Evolutionary conservation across 2,888 invertebrate species (phyloP).

Genomic region (Cheilosia urbana): DNA sequence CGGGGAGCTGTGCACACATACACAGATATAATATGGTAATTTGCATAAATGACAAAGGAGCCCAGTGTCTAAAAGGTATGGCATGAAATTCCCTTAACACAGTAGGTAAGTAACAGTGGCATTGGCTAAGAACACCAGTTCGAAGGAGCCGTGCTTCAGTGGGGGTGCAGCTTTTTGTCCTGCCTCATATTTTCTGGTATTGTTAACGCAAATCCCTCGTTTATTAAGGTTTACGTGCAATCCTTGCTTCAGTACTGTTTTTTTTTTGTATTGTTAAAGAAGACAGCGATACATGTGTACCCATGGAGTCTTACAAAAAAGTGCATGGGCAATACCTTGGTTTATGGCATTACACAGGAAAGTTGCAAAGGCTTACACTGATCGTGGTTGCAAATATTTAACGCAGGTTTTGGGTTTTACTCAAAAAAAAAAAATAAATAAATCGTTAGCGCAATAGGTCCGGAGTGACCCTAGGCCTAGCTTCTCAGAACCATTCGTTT

Average conservation of each 20-base stretch:
- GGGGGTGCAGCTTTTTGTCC: conserved; percentile 1
- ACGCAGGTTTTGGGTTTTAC: not conserved
- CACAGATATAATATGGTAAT: conserved; percentile 65
- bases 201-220: conserved; percentile 29
- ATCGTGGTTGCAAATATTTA: too few species aligned
- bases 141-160: not conserved
- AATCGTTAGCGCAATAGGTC: too few species aligned
- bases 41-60: conserved; percentile 67
- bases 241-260: conserved; percentile 33
- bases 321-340: not conserved
- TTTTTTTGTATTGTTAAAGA: not conserved
- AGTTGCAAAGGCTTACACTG: too few species aligned
- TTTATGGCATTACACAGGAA: not conserved
- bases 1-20: conserved; percentile 50
- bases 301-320: not conserved
- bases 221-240: conserved; percentile 44
- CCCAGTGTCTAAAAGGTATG: conserved; percentile 43
- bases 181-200: conserved; percentile 6
- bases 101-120: not conserved
- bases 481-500: too few species aligned
- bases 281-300: conserved; percentile 15
- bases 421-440: too few species aligned
- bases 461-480: too few species aligned
- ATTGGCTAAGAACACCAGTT: conserved; percentile 10
- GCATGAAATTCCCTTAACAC: conserved; percentile 31